A percentile compares a stretch with the other conserved stretches of the same genome.
phyloP scores from a whole-genome alignment of 2,797 vertebrate genomes.

The Uromys caudimaculatus region DNA sequence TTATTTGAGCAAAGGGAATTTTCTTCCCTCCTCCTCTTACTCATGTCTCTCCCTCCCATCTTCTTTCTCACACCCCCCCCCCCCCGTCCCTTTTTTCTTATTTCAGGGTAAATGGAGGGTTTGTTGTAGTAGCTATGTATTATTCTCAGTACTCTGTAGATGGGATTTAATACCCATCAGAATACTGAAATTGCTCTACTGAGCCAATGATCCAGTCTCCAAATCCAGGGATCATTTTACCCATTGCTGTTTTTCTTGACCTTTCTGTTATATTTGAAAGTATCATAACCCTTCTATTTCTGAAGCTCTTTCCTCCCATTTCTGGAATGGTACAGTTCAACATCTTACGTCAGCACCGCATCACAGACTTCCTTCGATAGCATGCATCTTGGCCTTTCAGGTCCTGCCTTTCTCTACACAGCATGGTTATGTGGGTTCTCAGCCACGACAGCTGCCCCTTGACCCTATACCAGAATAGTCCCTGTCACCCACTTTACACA shows the following conservation, averaged over 20 bases:
- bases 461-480: not conserved
- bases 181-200: slow-evolving; percentile 15
- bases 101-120: not conserved
- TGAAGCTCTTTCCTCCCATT: not conserved
- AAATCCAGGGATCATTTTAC: not conserved
- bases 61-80: not conserved
- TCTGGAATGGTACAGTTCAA: not conserved
- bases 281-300: not conserved
- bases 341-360: not conserved
- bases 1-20: not conserved
- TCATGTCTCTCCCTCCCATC: not conserved
- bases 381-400: not conserved
- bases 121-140: not conserved
- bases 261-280: not conserved
- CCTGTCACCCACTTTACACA: not conserved
- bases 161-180: not conserved
- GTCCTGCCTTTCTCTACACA: not conserved
- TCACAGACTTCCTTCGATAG: not conserved
- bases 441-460: not conserved
- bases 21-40: not conserved
- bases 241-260: slow-evolving; percentile 26
- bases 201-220: not conserved
- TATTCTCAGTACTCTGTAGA: not conserved
- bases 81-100: not conserved
- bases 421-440: not conserved